Percentiles rank a stretch among this genome's conserved stretches.
These are phyloP conservation scores for Shinisaurus crocodilurus DNA, from an alignment of 2,113 vertebrate species.

Conservation along the genomic window DNA sequence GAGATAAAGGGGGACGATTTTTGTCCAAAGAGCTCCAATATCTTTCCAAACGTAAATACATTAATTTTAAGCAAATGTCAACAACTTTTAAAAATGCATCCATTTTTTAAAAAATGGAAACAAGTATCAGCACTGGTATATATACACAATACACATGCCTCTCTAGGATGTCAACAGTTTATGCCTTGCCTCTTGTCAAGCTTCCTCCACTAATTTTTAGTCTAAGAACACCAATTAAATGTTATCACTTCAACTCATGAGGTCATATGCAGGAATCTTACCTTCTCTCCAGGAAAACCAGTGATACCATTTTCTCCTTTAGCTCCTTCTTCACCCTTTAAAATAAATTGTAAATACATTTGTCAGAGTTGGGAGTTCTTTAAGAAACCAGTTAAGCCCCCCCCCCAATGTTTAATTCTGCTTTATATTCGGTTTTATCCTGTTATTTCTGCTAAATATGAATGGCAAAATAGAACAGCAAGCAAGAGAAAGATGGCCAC, in stretches of 20 bases:
- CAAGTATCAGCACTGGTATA: background rate
- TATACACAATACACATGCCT: background rate
- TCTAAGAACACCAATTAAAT: background rate
- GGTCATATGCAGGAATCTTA: conserved; percentile 19
- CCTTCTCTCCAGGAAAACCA: conserved; percentile 80
- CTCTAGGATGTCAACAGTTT: background rate
- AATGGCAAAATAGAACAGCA: background rate
- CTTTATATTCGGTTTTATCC: background rate
- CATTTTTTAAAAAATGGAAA: background rate
- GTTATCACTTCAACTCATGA: background rate
- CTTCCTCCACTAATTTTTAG: background rate
- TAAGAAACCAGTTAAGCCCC: background rate
- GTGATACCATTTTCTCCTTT: conserved; percentile 75
- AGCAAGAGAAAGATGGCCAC: background rate
- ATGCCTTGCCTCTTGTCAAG: background rate
- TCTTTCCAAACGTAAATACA: background rate
- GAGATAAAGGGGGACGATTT: background rate
- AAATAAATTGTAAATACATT: conserved; percentile 46
- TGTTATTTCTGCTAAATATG: background rate
- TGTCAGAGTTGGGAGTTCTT: background rate
- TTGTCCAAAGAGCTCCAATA: background rate
- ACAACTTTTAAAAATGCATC: background rate
- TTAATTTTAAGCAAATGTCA: background rate
- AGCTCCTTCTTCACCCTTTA: conserved; percentile 74
- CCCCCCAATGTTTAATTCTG: background rate